Evolutionary conservation across 1,140 invertebrate genomes (phyloP).

Genomic region (Triops longicaudatus): DNA sequence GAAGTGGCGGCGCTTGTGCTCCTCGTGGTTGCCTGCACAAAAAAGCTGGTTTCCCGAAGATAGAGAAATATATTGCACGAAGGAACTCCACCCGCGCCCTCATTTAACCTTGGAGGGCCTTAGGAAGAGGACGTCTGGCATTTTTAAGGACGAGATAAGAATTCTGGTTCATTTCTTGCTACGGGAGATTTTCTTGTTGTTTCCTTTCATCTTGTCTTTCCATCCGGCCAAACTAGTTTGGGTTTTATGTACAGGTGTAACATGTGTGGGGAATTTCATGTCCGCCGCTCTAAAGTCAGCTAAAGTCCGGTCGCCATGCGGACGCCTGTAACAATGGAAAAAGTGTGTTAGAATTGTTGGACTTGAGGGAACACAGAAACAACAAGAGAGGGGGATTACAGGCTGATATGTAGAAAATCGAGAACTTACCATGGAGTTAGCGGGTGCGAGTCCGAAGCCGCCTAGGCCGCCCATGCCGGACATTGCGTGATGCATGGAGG

Average conservation of each 20-base stretch:
- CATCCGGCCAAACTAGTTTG: neutral
- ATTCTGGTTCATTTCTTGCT: neutral
- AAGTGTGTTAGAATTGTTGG: neutral
- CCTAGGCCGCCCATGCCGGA: neutral
- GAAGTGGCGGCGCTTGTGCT: neutral
- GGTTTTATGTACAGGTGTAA: neutral
- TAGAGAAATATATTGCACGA: neutral
- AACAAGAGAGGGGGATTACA: neutral
- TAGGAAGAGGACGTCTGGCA: neutral
- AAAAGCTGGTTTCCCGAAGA: neutral
- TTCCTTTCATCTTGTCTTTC: neutral
- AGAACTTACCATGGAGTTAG: neutral
- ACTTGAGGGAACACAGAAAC: no score
- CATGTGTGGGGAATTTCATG: neutral
- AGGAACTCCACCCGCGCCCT: neutral
- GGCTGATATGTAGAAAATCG: neutral
- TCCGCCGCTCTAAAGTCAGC: slow-evolving; percentile 3
- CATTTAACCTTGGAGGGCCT: neutral
- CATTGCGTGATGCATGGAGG: slow-evolving; percentile 35
- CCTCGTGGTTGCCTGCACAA: neutral
- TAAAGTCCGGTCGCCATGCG: neutral
- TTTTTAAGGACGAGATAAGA: slow-evolving; percentile 6
- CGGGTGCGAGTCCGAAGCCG: neutral
- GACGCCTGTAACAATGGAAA: neutral
- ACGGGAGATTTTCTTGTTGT: neutral